phyloP scores from a whole-genome alignment of 2,113 vertebrate species.

The Archocentrus centrarchus region DNA sequence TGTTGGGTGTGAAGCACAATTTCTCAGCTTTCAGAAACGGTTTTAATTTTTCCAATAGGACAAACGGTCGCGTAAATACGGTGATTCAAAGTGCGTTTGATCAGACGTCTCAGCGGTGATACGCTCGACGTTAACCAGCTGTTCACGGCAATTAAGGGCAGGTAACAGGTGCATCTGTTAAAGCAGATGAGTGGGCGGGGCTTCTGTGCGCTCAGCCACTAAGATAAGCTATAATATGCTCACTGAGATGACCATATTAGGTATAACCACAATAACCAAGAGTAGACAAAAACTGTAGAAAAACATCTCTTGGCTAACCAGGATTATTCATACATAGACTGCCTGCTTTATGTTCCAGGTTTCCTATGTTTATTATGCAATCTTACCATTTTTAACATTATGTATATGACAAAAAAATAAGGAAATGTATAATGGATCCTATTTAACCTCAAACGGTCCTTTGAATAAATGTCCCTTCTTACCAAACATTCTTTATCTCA shows the following conservation, averaged over 20 bases:
- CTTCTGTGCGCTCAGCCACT: background rate
- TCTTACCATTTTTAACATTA: background rate
- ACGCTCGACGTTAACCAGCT: no score
- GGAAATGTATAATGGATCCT: background rate
- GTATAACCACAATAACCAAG: background rate
- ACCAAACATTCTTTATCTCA: background rate
- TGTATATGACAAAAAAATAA: background rate
- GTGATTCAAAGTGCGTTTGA: no score
- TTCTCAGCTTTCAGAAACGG: no score
- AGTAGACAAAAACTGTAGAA: background rate
- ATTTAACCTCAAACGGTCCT: background rate
- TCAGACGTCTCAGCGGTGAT: no score
- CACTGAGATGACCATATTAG: background rate
- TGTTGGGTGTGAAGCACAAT: no score
- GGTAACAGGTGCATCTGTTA: no score
- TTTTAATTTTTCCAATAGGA: no score
- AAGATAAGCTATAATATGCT: no score
- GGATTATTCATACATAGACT: accelerated
- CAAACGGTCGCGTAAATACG: no score
- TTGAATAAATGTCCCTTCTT: background rate
- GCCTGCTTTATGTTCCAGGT: background rate
- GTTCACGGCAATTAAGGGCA: no score
- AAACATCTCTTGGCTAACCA: accelerated
- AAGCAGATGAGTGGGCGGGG: background rate
- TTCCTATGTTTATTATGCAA: background rate